These are phyloP conservation scores for Nannospalax galili DNA, from an alignment of 2,113 vertebrate genomes.

Conservation along the genomic window DNA sequence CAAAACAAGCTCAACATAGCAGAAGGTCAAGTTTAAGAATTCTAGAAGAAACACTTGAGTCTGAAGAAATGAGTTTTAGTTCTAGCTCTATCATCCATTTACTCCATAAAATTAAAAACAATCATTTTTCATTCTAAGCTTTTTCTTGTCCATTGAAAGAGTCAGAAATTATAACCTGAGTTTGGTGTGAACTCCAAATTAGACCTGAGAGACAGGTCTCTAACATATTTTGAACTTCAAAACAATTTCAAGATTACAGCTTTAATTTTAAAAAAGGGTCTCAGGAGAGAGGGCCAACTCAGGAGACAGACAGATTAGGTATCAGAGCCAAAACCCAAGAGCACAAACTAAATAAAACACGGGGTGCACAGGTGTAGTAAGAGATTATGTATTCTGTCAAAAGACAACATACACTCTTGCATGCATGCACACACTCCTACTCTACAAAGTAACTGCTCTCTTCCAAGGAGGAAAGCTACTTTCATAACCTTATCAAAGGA, in stretches of 20 bases:
- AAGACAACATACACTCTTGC: not conserved
- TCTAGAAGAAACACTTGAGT: not conserved
- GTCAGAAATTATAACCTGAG: not conserved
- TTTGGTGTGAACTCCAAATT: constrained; percentile 34
- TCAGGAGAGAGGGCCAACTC: constrained; percentile 48
- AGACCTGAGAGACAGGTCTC: not conserved
- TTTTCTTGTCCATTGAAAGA: not conserved
- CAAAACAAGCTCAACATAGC: not conserved
- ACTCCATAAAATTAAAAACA: not conserved
- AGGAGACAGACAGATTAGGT: constrained; percentile 51
- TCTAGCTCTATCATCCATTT: not conserved
- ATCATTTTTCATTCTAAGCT: constrained; percentile 5
- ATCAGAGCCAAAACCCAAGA: constrained; percentile 29
- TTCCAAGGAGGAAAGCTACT: not conserved
- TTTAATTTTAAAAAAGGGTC: constrained; percentile 30
- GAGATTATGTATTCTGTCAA: constrained; percentile 58
- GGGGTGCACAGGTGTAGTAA: constrained; percentile 29
- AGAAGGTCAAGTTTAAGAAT: not conserved
- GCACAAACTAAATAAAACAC: constrained; percentile 35
- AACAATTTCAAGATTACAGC: constrained; percentile 56
- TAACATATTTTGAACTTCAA: constrained; percentile 50
- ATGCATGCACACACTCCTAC: not conserved
- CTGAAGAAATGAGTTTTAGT: not conserved
- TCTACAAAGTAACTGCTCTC: constrained; percentile 30
- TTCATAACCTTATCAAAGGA: constrained; percentile 10